These are phyloP conservation scores for Drosophila robusta DNA, from an alignment of 2,888 invertebrate genomes.

Conservation along the genomic window DNA sequence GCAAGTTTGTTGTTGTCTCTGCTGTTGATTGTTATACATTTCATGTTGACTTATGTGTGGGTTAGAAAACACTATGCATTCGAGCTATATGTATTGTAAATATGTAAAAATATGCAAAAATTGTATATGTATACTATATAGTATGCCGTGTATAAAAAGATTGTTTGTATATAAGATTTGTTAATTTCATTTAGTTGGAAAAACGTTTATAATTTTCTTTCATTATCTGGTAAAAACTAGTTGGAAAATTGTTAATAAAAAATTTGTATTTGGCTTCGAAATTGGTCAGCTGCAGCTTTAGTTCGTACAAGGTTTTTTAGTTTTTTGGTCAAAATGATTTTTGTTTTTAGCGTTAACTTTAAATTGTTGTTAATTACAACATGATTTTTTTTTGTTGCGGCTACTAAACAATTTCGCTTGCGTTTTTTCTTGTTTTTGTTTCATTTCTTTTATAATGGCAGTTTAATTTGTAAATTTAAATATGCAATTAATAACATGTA, in stretches of 20 bases:
- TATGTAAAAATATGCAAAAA: conserved; percentile 38
- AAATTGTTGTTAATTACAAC: conserved; percentile 9
- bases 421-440: conserved; percentile 13
- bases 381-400: background rate
- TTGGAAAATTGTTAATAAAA: conserved; percentile 18
- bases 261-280: conserved; percentile 42
- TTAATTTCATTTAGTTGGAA: conserved; percentile 8
- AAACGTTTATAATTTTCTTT: background rate
- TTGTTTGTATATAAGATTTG: conserved; percentile 13
- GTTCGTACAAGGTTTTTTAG: conserved; percentile 22
- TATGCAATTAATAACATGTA: conserved; percentile 61
- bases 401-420: conserved; percentile 22
- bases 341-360: conserved; percentile 3
- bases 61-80: conserved; percentile 12
- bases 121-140: background rate
- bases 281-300: conserved; percentile 48
- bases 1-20: conserved; percentile 23
- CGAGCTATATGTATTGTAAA: conserved; percentile 13
- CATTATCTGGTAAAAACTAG: conserved; percentile 5
- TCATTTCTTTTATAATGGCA: conserved; percentile 59
- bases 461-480: conserved; percentile 56
- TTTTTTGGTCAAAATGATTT: conserved; percentile 39
- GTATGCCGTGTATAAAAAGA: conserved; percentile 20
- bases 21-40: conserved; percentile 53
- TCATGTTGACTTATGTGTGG: conserved; percentile 23